Percentiles rank a stretch among this genome's conserved stretches.
These are phyloP conservation scores for Picathartes gymnocephalus DNA, from an alignment of 2,113 vertebrate species.

Conservation along the genomic window DNA sequence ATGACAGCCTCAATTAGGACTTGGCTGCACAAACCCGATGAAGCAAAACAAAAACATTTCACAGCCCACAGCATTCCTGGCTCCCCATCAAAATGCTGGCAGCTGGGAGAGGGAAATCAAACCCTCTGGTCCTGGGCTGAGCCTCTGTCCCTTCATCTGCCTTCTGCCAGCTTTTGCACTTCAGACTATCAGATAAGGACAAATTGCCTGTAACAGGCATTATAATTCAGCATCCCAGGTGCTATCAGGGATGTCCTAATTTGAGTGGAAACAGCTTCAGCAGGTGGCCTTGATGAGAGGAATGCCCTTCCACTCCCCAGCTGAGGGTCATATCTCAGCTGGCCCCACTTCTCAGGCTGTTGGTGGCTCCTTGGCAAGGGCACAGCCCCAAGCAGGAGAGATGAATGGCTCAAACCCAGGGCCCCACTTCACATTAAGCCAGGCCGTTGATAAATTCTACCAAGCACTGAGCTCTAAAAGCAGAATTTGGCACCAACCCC, in stretches of 20 bases:
- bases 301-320: neutral
- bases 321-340: neutral
- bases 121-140: neutral
- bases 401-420: neutral
- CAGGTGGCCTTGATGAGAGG: neutral
- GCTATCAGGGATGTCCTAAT: neutral
- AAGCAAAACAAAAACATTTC: slow-evolving; percentile 54
- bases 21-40: slow-evolving; percentile 1
- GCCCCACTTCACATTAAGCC: neutral
- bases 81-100: slow-evolving; percentile 20
- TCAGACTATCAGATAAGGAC: slow-evolving; percentile 18
- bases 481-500: neutral
- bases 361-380: neutral
- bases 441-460: neutral
- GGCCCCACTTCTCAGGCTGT: neutral
- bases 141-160: neutral
- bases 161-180: neutral
- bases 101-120: neutral
- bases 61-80: slow-evolving; percentile 51
- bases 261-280: neutral
- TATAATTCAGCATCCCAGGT: neutral
- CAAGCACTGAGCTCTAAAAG: neutral
- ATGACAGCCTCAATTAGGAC: neutral
- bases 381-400: neutral
- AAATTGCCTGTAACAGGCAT: neutral